phyloP scores from a whole-genome alignment of 2,113 vertebrate genomes.

The Turdus rufiventris region DNA sequence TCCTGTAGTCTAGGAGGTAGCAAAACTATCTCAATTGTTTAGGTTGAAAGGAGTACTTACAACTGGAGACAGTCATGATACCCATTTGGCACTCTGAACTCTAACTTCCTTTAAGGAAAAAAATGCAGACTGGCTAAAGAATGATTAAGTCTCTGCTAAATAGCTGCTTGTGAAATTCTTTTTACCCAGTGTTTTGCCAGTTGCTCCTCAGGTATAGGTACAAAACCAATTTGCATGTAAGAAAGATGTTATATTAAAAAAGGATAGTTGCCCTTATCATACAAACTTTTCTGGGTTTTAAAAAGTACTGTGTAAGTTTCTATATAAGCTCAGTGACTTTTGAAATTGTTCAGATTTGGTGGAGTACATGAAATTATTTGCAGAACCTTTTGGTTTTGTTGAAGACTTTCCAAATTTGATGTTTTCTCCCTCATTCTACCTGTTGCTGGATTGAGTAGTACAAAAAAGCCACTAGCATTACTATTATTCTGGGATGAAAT shows the following conservation, averaged over 20 bases:
- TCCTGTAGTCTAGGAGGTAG: not conserved
- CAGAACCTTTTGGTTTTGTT: not conserved
- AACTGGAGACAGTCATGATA: not conserved
- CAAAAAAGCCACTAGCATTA: not conserved
- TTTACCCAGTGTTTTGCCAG: not conserved
- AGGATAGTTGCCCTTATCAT: not conserved
- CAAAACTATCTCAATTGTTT: not conserved
- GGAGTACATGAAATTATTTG: not conserved
- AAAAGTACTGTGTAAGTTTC: not conserved
- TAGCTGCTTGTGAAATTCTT: not conserved
- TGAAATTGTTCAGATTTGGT: not conserved
- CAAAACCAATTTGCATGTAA: not conserved
- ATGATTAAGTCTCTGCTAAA: not conserved
- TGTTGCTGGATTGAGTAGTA: too few relatives aligned
- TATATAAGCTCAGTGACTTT: not conserved
- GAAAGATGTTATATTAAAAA: not conserved
- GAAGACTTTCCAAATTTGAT: accelerated
- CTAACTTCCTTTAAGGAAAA: not conserved
- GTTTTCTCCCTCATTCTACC: not conserved
- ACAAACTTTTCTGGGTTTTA: not conserved
- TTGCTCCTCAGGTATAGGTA: not conserved
- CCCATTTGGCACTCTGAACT: not conserved
- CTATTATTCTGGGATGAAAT: not conserved
- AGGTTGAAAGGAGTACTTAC: not conserved
- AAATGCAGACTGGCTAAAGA: not conserved